Conservation (phyloP, 2,797 vertebrate species). For the Cyclura pinguis region DNA sequence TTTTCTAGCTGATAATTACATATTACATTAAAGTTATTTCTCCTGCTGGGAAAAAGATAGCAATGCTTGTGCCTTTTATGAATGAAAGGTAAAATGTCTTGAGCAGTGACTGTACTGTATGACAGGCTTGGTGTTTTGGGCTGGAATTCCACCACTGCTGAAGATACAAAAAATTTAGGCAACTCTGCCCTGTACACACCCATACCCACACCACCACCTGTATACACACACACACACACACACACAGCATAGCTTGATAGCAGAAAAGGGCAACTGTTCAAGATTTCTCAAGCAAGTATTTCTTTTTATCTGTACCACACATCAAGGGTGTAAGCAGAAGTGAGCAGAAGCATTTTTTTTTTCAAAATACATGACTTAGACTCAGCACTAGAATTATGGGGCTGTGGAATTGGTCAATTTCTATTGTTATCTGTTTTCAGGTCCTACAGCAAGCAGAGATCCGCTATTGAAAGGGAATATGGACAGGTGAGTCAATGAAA, state of each 20-base stretch:
- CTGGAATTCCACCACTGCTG: not conserved
- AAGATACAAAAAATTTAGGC: not conserved
- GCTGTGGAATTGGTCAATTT: not conserved
- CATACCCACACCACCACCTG: not conserved
- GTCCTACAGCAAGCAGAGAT: constrained; percentile 91
- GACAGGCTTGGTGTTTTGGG: not conserved
- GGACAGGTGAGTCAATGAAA: constrained; percentile 84
- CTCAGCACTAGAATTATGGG: not conserved
- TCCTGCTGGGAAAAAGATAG: not conserved
- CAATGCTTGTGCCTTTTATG: not conserved
- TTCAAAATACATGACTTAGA: not conserved
- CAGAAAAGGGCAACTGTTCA: not conserved
- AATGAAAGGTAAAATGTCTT: not conserved
- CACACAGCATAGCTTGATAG: too few relatives aligned
- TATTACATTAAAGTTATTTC: not conserved
- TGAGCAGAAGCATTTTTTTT: not conserved
- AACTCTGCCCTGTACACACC: too few relatives aligned
- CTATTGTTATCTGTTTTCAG: constrained; percentile 68
- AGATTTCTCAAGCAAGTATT: too few relatives aligned
- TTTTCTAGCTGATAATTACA: not conserved
- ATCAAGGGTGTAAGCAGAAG: not conserved
- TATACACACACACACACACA: not conserved
- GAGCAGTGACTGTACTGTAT: too few relatives aligned
- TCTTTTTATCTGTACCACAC: too few relatives aligned
- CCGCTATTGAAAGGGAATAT: constrained; percentile 89